phyloP scores from a whole-genome alignment of 92 coral and sea anemone genomes.

The Meandrina meandrites region DNA sequence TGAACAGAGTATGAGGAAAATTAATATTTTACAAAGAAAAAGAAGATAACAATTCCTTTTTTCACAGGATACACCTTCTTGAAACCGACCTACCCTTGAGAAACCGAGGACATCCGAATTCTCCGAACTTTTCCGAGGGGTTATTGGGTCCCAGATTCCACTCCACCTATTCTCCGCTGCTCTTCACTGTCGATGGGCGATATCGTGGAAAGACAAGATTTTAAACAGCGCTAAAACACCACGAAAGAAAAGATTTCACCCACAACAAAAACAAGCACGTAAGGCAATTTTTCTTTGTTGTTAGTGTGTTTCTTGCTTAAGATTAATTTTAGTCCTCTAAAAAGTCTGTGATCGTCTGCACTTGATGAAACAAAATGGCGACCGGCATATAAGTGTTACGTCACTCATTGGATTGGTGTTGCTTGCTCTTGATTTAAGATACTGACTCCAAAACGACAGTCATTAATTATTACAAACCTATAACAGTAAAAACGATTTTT shows the following conservation, averaged over 20 bases:
- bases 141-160: not conserved
- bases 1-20: not conserved
- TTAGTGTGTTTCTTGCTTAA: not conserved
- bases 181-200: no score
- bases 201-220: constrained; percentile 12
- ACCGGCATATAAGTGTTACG: constrained; percentile 11
- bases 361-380: constrained; percentile 23
- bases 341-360: not conserved
- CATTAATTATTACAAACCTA: not conserved
- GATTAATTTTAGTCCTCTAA: not conserved
- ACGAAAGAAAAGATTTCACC: constrained; percentile 1
- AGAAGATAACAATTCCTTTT: not conserved
- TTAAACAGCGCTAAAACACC: not conserved
- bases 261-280: not conserved
- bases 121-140: not conserved
- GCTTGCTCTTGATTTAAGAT: not conserved
- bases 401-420: not conserved
- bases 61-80: not conserved
- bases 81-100: not conserved
- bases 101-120: constrained; percentile 1
- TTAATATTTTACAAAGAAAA: not conserved
- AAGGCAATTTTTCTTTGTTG: constrained; percentile 10
- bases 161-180: not conserved
- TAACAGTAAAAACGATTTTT: no score
- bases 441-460: not conserved